Base-by-base conservation (phyloP, 2,797 vertebrate species). In the Heterohyrax brucei region DNA sequence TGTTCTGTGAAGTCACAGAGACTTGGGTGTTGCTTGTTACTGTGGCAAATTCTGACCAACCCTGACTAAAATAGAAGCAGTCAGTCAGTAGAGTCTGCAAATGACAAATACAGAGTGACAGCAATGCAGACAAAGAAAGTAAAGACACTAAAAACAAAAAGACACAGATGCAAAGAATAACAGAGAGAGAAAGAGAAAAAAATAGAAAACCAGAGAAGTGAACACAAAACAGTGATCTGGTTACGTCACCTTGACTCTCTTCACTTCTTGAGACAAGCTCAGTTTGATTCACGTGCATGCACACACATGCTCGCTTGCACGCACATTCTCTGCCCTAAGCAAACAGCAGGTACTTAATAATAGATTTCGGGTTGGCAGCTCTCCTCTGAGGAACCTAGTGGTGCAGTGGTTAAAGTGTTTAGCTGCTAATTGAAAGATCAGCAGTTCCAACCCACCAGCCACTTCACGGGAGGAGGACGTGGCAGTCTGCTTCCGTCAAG, bases 61-160 rank as follows among this genome's bases (percentile, higher is more conserved):
- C 53, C 73, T 82, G 53, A 95, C 76, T 72, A 46, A 86, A 30
- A 79, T 4, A 77, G 89, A 92, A 22, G 53, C 3, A 59, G 21
- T n/a, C 8, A 75, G 50, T 79, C 44, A 88, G 48, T 24, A 91
- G 64, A 75, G 50, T 76, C 44, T 83, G 46, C 30, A 95, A 22
- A 82, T 85, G 81, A 92, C 28, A 81, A 89, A 93, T 56, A 85
- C 53, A 95, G 96, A 97, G 70, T 85, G 21, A 82, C 75, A 70
- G 66, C 86, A 62, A 90, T 79, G 96, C 90, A 91, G 96, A 21
- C 30, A 14, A 44, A 24, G n/a, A 66, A 70, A 24, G 10, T 21
- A 39, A 92, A 21, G 56, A 75, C 7, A 48, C 39, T 39, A 62
- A 44, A 84, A 46, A 90, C 82, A 84, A 73, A 72, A 48, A 33